phyloP scores from a whole-genome alignment of 2,888 invertebrate genomes.

The Falcaria lacertinaria region DNA sequence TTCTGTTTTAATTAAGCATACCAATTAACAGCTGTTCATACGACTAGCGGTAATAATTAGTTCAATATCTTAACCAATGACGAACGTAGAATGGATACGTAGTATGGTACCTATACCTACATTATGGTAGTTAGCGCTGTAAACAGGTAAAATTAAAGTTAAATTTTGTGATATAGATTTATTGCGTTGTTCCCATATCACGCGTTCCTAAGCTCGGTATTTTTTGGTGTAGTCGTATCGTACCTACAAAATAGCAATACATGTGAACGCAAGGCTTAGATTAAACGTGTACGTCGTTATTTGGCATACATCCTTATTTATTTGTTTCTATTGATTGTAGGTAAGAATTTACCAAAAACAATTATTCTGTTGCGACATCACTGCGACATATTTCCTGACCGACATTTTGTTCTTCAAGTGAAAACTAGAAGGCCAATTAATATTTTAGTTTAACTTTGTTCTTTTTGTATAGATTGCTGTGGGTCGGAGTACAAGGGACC shows the following conservation, averaged over 20 bases:
- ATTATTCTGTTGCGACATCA: no score
- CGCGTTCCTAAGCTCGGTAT: no score
- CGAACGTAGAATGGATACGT: background rate
- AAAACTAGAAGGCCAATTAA: no score
- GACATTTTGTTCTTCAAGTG: no score
- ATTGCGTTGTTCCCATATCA: slow-evolving; percentile 9
- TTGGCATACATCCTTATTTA: no score
- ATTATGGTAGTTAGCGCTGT: slow-evolving; percentile 5
- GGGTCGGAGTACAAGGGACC: slow-evolving; percentile 93
- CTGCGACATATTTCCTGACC: no score
- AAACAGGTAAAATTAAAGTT: slow-evolving; percentile 9
- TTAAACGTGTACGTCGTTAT: no score
- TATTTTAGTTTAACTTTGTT: slow-evolving; percentile 3
- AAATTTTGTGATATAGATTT: slow-evolving; percentile 5
- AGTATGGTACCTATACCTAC: background rate
- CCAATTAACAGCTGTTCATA: slow-evolving; percentile 44
- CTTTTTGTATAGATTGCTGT: slow-evolving; percentile 86
- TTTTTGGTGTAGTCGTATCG: no score
- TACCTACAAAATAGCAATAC: no score
- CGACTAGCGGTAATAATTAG: slow-evolving; percentile 25
- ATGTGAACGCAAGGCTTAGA: no score
- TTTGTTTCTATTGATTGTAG: no score
- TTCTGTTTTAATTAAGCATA: slow-evolving; percentile 42
- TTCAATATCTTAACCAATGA: slow-evolving; percentile 12
- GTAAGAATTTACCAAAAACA: no score